These are phyloP conservation scores for Odontocerum albicorne DNA, from an alignment of 2,888 invertebrate genomes.

Conservation along the genomic window DNA sequence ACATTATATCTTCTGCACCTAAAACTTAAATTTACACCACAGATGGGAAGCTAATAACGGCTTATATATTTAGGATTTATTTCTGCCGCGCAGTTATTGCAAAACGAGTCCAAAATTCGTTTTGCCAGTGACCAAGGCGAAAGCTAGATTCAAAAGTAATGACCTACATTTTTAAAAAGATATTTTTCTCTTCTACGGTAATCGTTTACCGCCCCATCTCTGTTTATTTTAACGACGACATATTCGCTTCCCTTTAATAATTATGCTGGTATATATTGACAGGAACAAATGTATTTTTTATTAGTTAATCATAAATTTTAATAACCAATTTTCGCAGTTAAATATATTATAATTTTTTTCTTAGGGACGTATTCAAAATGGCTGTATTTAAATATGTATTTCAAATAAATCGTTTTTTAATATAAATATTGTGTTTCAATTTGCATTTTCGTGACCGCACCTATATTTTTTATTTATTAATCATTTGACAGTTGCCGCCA, in stretches of 20 bases:
- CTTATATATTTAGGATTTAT: not conserved
- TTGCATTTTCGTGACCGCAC: not conserved
- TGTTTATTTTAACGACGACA: too few species aligned
- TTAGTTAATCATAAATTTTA: slow-evolving; percentile 20
- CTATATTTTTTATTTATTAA: not conserved
- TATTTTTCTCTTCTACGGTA: too few species aligned
- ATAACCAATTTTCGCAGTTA: slow-evolving; percentile 10
- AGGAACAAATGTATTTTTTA: slow-evolving; percentile 19
- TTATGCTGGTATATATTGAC: slow-evolving; percentile 2
- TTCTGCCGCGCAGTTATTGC: too few species aligned
- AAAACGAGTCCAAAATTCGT: too few species aligned
- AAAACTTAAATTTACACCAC: not conserved
- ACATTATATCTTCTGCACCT: not conserved
- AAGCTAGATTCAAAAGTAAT: too few species aligned
- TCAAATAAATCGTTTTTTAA: slow-evolving; percentile 36
- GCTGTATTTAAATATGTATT: slow-evolving; percentile 35
- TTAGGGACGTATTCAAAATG: slow-evolving; percentile 26
- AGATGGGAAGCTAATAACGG: not conserved
- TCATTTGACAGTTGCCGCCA: not conserved
- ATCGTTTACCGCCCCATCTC: too few species aligned
- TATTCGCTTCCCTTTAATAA: not conserved
- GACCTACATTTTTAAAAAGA: too few species aligned
- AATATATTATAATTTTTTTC: slow-evolving; percentile 40
- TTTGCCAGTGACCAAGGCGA: too few species aligned
- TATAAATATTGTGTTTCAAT: slow-evolving; percentile 20